These are phyloP conservation scores for Chaetodon auriga DNA, from an alignment of 2,113 vertebrate genomes.

Conservation along the genomic window DNA sequence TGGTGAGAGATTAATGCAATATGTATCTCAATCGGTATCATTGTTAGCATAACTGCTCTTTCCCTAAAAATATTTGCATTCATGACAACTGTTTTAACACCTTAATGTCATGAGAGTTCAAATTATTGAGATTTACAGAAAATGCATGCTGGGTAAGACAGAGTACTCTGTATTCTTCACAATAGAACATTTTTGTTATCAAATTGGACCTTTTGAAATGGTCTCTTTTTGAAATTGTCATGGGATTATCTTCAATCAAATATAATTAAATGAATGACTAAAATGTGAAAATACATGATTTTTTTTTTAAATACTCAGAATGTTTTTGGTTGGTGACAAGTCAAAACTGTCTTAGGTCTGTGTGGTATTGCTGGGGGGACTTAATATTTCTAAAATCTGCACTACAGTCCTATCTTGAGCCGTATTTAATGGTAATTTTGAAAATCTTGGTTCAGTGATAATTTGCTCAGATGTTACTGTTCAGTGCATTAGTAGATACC, in stretches of 20 bases:
- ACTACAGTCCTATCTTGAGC: neutral
- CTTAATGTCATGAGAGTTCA: neutral
- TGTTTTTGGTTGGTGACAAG: neutral
- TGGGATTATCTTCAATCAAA: neutral
- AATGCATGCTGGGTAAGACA: neutral
- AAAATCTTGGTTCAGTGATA: neutral
- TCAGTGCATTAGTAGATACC: neutral
- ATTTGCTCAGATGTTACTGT: neutral
- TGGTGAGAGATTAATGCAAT: neutral
- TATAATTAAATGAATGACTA: neutral
- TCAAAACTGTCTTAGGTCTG: neutral
- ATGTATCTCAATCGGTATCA: neutral
- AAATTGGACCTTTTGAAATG: neutral
- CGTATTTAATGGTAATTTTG: neutral
- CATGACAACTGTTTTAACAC: neutral
- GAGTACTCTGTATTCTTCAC: neutral
- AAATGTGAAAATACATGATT: neutral
- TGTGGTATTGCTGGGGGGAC: neutral
- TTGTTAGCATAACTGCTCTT: neutral
- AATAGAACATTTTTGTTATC: neutral
- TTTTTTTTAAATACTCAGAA: neutral
- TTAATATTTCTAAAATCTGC: neutral
- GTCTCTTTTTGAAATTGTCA: neutral
- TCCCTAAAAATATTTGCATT: neutral
- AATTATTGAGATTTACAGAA: neutral